These are phyloP conservation scores for Tenebrosternarchus preto DNA, from an alignment of 2,113 vertebrate species.

Conservation along the genomic window DNA sequence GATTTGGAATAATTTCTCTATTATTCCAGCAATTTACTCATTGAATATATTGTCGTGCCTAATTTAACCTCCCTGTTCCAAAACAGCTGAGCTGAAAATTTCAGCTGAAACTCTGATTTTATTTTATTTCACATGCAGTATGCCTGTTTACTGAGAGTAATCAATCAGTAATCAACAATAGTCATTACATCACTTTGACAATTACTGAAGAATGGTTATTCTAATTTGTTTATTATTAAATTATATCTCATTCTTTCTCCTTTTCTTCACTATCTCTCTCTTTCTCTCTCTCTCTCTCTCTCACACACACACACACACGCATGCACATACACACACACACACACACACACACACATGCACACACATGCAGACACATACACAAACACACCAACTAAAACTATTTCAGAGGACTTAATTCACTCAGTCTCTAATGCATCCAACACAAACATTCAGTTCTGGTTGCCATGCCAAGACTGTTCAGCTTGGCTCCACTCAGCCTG, in stretches of 20 bases:
- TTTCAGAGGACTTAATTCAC: not conserved
- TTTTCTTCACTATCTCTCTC: not conserved
- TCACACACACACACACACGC: too few relatives aligned
- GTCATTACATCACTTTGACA: constrained; percentile 24
- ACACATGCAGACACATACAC: too few relatives aligned
- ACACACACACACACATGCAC: too few relatives aligned
- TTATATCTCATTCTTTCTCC: not conserved
- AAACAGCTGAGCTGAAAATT: constrained; percentile 25
- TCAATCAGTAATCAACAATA: constrained; percentile 27
- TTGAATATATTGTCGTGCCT: constrained; percentile 40
- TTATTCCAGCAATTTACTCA: constrained; percentile 45
- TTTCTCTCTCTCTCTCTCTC: too few relatives aligned
- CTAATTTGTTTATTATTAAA: constrained; percentile 13
- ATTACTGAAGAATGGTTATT: constrained; percentile 1
- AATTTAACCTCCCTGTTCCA: constrained; percentile 36
- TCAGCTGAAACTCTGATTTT: constrained; percentile 7
- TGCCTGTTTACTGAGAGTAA: not conserved
- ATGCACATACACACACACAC: too few relatives aligned
- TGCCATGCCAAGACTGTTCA: not conserved
- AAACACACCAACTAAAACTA: too few relatives aligned
- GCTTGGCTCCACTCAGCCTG: not conserved
- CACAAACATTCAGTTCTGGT: not conserved
- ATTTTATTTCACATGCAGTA: not conserved
- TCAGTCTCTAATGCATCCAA: not conserved
- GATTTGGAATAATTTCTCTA: constrained; percentile 47